Percentiles rank a stretch among this genome's conserved stretches.
These are phyloP conservation scores for Trididemnum miniatum DNA, from an alignment of 23 tunicate species.

Conservation along the genomic window DNA sequence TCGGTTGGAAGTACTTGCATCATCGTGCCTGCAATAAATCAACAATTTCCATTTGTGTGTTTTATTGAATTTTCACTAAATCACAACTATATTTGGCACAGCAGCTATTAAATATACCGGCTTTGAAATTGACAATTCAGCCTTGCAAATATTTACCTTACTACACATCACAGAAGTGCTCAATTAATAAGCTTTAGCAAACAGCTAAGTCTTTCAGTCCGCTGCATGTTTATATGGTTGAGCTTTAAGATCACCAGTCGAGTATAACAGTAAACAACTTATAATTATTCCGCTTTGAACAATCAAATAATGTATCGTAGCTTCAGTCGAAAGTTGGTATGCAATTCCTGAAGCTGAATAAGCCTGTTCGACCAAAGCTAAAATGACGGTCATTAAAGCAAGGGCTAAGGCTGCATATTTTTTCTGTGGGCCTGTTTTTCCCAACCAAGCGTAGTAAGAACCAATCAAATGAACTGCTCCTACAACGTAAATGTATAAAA, in stretches of 20 bases:
- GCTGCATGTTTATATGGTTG: slow-evolving; percentile 16
- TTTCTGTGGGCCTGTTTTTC: slow-evolving; percentile 15
- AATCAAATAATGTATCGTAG: slow-evolving; percentile 63
- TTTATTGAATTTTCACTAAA: too few relatives aligned
- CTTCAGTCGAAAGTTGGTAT: slow-evolving; percentile 65
- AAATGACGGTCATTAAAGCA: slow-evolving; percentile 34
- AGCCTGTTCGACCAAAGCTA: slow-evolving; percentile 53
- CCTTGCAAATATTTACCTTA: too few relatives aligned
- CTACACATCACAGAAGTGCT: too few relatives aligned
- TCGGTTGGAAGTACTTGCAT: too few relatives aligned
- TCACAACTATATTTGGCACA: too few relatives aligned
- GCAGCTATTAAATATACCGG: too few relatives aligned
- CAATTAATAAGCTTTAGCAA: too few relatives aligned
- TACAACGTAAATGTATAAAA: slow-evolving; percentile 47
- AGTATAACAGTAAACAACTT: slow-evolving; percentile 38
- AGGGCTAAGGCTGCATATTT: slow-evolving; percentile 52
- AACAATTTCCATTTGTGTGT: too few relatives aligned
- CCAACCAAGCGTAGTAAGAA: slow-evolving; percentile 65
- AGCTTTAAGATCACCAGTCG: slow-evolving; percentile 33
- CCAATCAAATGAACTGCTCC: slow-evolving; percentile 45
- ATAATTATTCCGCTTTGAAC: slow-evolving; percentile 43
- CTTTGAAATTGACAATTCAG: too few relatives aligned
- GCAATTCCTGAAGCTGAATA: slow-evolving; percentile 46
- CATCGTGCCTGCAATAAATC: too few relatives aligned
- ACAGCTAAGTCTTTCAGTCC: too few relatives aligned